Percentiles rank a stretch among this genome's conserved stretches.
Conservation (phyloP, 2,797 vertebrate species). For the Margarornis squamiger region DNA sequence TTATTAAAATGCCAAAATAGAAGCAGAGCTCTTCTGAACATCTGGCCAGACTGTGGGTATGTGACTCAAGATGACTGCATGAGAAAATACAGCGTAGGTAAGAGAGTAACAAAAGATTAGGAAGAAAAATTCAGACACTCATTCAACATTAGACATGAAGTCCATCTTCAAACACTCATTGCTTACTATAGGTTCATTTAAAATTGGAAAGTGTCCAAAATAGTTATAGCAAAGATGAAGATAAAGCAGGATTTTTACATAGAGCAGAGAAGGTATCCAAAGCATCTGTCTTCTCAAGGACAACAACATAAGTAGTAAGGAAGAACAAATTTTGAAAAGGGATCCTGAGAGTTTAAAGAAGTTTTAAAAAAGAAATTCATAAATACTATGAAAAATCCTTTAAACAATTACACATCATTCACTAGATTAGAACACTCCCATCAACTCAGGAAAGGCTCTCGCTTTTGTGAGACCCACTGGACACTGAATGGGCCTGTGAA, state of each 20-base stretch:
- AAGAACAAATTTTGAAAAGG: background rate
- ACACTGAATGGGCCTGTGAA: background rate
- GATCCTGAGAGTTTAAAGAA: background rate
- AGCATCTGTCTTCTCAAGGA: background rate
- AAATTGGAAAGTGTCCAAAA: background rate
- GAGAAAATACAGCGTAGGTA: constrained; percentile 35
- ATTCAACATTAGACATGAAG: background rate
- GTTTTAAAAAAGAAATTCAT: background rate
- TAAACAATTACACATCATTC: background rate
- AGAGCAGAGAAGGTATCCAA: background rate
- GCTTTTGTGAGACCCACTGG: background rate
- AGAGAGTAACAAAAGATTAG: constrained; percentile 15
- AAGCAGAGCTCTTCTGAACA: background rate
- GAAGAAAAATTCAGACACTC: constrained; percentile 24
- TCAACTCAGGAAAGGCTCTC: background rate
- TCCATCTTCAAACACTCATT: background rate
- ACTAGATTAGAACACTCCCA: background rate
- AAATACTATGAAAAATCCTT: background rate
- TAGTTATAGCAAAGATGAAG: background rate
- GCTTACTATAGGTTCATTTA: constrained; percentile 1
- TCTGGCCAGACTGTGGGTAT: constrained; percentile 58
- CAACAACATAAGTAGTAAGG: accelerated
- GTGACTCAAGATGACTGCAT: constrained; percentile 58
- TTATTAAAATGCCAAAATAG: background rate
- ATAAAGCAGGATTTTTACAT: background rate